A percentile compares a stretch with the other conserved stretches of the same genome.
phyloP scores from a whole-genome alignment of 2,113 vertebrate species.

The Menura novaehollandiae region DNA sequence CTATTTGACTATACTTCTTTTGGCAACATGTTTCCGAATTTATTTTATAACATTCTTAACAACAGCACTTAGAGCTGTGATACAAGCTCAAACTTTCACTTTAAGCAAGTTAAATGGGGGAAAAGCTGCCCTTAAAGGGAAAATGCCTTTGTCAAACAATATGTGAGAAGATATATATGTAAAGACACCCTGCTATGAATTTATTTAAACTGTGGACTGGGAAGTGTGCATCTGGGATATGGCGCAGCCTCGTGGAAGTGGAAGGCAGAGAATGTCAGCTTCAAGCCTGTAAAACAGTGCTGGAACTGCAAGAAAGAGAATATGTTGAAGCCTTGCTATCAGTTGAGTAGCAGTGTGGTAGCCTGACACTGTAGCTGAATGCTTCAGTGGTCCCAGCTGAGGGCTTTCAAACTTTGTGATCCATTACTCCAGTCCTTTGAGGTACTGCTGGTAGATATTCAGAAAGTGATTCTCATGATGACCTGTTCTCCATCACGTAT shows the following conservation, averaged over 20 bases:
- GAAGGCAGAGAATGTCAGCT: neutral
- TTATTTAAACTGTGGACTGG: neutral
- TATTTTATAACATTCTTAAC: neutral
- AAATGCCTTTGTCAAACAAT: neutral
- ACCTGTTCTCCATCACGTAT: accelerated
- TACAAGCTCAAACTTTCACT: neutral
- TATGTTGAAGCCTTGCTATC: neutral
- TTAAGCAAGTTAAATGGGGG: neutral
- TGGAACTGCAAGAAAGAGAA: neutral
- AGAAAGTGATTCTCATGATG: neutral
- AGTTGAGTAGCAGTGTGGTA: neutral
- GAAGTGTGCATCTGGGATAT: neutral
- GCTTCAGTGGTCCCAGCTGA: neutral
- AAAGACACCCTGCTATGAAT: neutral
- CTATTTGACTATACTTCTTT: neutral
- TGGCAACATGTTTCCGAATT: neutral
- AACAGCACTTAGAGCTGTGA: neutral
- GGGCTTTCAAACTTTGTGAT: neutral
- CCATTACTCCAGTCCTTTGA: neutral
- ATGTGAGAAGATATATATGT: neutral
- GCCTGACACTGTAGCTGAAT: neutral
- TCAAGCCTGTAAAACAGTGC: neutral
- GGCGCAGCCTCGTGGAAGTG: neutral
- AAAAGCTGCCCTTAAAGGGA: neutral
- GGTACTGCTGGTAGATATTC: neutral